These are phyloP conservation scores for Dichetophora obliterata DNA, from an alignment of 2,888 invertebrate genomes.

Conservation along the genomic window DNA sequence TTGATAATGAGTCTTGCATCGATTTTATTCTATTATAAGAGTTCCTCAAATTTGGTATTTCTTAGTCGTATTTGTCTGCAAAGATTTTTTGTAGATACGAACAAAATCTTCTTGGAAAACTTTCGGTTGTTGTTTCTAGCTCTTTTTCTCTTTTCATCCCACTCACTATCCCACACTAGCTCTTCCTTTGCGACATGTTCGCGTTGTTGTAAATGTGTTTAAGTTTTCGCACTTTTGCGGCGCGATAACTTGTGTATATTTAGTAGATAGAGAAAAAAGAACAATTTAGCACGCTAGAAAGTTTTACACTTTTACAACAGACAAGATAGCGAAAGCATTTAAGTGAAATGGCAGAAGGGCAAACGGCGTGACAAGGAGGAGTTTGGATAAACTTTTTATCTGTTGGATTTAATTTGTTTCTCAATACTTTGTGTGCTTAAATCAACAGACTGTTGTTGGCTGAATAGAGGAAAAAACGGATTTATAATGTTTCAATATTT, in stretches of 20 bases:
- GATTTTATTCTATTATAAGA: no score
- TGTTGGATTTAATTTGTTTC: constrained; percentile 17
- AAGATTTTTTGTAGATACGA: not conserved
- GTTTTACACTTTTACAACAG: not conserved
- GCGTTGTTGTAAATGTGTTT: constrained; percentile 26
- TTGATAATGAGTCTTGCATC: no score
- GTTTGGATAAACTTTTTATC: not conserved
- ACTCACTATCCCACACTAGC: not conserved
- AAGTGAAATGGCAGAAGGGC: not conserved
- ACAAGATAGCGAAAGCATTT: not conserved
- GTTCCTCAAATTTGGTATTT: not conserved
- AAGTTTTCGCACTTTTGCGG: constrained; percentile 14
- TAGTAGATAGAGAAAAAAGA: constrained; percentile 10
- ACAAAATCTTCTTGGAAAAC: not conserved
- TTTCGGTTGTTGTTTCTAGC: not conserved
- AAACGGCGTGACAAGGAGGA: not conserved
- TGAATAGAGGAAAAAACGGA: not conserved
- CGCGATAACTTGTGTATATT: constrained; percentile 11
- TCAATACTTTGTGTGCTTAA: constrained; percentile 4
- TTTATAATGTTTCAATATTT: not conserved
- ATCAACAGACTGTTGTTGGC: not conserved
- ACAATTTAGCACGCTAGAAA: constrained; percentile 18
- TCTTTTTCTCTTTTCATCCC: not conserved
- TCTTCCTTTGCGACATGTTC: constrained; percentile 26
- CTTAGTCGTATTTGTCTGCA: no score